Conservation (phyloP, 2,797 vertebrate genomes). For the Oreonectes daqikongensis region DNA sequence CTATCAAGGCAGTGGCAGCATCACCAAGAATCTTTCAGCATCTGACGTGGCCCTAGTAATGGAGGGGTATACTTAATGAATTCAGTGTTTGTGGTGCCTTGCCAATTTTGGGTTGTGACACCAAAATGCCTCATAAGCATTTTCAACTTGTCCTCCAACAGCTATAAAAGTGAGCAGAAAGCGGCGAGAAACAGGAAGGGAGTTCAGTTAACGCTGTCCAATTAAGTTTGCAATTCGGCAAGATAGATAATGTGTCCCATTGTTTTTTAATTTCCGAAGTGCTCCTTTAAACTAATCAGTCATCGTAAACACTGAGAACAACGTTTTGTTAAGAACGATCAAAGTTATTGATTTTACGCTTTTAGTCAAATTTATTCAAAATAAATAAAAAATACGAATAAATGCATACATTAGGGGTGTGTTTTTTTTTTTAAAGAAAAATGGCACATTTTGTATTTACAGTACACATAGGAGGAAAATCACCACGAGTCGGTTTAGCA, state of each 20-base stretch:
- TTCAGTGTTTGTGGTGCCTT: constrained; percentile 64
- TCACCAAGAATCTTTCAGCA: constrained; percentile 63
- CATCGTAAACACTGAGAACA: constrained; percentile 18
- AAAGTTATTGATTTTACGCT: constrained; percentile 8
- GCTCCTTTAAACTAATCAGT: constrained; percentile 16
- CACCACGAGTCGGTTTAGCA: neutral
- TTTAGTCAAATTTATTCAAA: neutral
- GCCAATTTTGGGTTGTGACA: constrained; percentile 66
- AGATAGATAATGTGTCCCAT: constrained; percentile 14
- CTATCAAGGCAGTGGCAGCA: constrained; percentile 66
- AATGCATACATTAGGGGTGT: neutral
- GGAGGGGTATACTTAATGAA: constrained; percentile 68
- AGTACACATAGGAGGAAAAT: no score
- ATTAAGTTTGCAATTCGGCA: constrained; percentile 44
- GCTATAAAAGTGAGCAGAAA: constrained; percentile 41
- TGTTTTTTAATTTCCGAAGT: constrained; percentile 46
- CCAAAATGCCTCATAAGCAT: constrained; percentile 62
- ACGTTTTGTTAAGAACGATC: constrained; percentile 26
- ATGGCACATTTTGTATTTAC: no score
- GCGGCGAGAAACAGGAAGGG: constrained; percentile 31
- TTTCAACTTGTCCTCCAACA: constrained; percentile 60
- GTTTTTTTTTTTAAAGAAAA: neutral
- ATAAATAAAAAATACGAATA: neutral
- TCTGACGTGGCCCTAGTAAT: constrained; percentile 61
- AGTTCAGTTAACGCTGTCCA: constrained; percentile 37